Evolutionary conservation across 2,888 invertebrate genomes (phyloP).

Genomic region (Tenthredo notha): DNA sequence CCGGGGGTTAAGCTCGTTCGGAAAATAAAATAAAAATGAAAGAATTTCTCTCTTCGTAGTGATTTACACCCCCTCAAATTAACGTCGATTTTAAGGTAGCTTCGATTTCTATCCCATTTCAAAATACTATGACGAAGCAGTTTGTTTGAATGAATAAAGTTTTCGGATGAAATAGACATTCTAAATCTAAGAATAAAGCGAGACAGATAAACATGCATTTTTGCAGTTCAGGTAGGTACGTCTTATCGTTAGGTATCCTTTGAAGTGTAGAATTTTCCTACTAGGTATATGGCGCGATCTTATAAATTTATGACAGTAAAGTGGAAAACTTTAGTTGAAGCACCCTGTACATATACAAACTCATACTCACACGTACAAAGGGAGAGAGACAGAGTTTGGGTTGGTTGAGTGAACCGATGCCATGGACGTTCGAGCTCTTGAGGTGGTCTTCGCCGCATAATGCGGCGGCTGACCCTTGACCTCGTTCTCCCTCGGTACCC

Average conservation of each 20-base stretch:
- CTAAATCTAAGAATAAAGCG: neutral
- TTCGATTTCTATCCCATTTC: neutral
- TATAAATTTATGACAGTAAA: neutral
- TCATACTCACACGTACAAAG: neutral
- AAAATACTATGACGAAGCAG: neutral
- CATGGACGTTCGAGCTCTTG: slow-evolving; percentile 41
- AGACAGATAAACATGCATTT: neutral
- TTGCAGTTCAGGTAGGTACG: neutral
- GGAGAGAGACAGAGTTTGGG: neutral
- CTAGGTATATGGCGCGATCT: neutral
- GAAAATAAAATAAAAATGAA: neutral
- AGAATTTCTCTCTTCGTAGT: neutral
- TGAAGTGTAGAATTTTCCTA: neutral
- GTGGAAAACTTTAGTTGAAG: slow-evolving; percentile 15
- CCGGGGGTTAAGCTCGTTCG: neutral
- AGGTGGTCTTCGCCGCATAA: slow-evolving; percentile 51
- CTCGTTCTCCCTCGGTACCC: slow-evolving; percentile 31
- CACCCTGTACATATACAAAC: slow-evolving; percentile 29
- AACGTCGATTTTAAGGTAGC: neutral
- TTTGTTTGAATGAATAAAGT: neutral
- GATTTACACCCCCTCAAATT: neutral
- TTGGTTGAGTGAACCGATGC: slow-evolving; percentile 43
- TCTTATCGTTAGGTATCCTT: neutral
- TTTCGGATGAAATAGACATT: neutral
- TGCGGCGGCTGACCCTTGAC: slow-evolving; percentile 51